These are phyloP conservation scores for Anthopleura xanthogrammica DNA, from an alignment of 92 coral and sea anemone genomes.

Conservation along the genomic window DNA sequence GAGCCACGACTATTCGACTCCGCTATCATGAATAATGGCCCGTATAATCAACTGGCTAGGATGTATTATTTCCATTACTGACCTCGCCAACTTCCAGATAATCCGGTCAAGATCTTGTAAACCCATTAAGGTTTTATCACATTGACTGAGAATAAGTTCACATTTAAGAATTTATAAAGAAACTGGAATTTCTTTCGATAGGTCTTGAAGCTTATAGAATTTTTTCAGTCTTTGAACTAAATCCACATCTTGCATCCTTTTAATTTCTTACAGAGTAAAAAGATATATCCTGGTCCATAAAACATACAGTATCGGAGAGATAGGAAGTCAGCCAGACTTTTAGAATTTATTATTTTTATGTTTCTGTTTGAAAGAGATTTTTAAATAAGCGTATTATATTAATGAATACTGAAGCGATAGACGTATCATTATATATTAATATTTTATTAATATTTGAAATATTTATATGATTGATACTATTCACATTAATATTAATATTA, in stretches of 20 bases:
- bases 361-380: too few relatives aligned
- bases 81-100: background rate
- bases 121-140: background rate
- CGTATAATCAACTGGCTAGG: background rate
- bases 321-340: too few relatives aligned
- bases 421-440: too few relatives aligned
- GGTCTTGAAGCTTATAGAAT: background rate
- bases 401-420: too few relatives aligned
- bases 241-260: background rate
- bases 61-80: background rate
- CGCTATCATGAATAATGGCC: too few relatives aligned
- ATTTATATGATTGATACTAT: too few relatives aligned
- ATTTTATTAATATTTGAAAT: too few relatives aligned
- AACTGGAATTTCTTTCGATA: background rate
- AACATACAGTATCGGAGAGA: too few relatives aligned
- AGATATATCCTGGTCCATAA: too few relatives aligned
- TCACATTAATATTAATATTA: too few relatives aligned
- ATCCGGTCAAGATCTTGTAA: background rate
- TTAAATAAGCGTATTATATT: too few relatives aligned
- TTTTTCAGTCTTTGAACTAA: background rate
- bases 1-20: background rate
- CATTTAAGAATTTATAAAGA: background rate
- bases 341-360: too few relatives aligned
- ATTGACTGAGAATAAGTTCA: background rate
- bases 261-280: background rate